These are phyloP conservation scores for Phrynocephalus forsythii DNA, from an alignment of 2,797 vertebrate species.

Conservation along the genomic window DNA sequence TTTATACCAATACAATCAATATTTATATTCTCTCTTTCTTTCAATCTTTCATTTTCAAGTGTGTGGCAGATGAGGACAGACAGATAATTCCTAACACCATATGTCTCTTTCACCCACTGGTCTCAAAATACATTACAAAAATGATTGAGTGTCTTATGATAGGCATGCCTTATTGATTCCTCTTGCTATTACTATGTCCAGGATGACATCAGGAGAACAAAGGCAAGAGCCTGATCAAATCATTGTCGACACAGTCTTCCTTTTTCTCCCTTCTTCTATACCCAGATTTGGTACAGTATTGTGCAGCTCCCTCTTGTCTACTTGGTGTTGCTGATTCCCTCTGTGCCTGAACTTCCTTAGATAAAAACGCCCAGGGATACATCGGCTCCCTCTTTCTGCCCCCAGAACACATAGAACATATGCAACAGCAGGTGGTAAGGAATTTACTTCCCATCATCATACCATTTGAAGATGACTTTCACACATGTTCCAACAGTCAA, in stretches of 20 bases:
- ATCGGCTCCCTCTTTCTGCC: not conserved
- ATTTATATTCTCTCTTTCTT: not conserved
- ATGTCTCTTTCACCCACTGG: conserved; percentile 23
- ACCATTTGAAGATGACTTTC: too few relatives aligned
- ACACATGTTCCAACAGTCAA: too few relatives aligned
- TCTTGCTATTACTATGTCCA: conserved; percentile 15
- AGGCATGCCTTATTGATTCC: conserved; percentile 21
- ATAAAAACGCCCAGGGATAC: not conserved
- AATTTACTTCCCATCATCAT: too few relatives aligned
- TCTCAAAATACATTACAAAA: conserved; percentile 29
- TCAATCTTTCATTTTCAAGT: not conserved
- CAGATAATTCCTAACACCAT: conserved; percentile 8
- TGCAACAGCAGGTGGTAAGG: not conserved
- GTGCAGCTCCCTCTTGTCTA: not conserved
- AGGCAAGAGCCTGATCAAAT: conserved; percentile 13
- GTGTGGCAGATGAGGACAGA: conserved; percentile 30
- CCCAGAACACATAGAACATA: not conserved
- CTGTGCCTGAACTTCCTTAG: not conserved
- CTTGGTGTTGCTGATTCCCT: not conserved
- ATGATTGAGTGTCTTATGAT: conserved; percentile 14
- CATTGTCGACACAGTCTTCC: not conserved
- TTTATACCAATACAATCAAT: not conserved
- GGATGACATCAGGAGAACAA: conserved; percentile 7
- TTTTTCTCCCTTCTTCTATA: not conserved
- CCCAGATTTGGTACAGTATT: too few relatives aligned